These are phyloP conservation scores for Stegana nigrithorax DNA, from an alignment of 2,888 invertebrate species.

Conservation along the genomic window DNA sequence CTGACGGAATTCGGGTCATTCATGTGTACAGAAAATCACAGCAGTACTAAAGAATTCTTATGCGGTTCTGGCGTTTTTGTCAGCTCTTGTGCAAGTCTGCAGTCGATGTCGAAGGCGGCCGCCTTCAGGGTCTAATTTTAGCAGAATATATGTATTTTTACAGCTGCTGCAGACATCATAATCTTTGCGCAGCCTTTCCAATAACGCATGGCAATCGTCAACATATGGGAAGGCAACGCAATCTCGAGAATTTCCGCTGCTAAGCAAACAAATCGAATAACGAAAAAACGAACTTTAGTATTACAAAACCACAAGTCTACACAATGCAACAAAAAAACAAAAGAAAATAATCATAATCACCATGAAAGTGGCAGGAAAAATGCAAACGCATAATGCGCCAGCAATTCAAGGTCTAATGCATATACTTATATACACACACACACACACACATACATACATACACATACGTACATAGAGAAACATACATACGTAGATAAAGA, in stretches of 20 bases:
- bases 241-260: neutral
- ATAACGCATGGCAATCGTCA: neutral
- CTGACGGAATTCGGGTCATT: too few species aligned
- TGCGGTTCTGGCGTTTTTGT: too few species aligned
- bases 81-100: too few species aligned
- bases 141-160: too few species aligned
- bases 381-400: neutral
- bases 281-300: neutral
- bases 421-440: neutral
- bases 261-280: neutral
- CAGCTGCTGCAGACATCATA: neutral
- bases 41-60: too few species aligned
- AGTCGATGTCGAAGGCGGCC: too few species aligned
- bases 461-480: neutral
- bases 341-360: neutral
- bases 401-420: conserved; percentile 16
- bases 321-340: neutral
- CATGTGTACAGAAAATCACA: too few species aligned
- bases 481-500: neutral
- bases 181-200: too few species aligned
- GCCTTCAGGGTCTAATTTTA: too few species aligned
- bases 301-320: neutral
- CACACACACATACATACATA: neutral
- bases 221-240: neutral
- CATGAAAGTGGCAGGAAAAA: neutral